A percentile compares a stretch with the other conserved stretches of the same genome.
Evolutionary conservation across 2,797 vertebrate genomes (phyloP).

Genomic region (Chelon labrosus): DNA sequence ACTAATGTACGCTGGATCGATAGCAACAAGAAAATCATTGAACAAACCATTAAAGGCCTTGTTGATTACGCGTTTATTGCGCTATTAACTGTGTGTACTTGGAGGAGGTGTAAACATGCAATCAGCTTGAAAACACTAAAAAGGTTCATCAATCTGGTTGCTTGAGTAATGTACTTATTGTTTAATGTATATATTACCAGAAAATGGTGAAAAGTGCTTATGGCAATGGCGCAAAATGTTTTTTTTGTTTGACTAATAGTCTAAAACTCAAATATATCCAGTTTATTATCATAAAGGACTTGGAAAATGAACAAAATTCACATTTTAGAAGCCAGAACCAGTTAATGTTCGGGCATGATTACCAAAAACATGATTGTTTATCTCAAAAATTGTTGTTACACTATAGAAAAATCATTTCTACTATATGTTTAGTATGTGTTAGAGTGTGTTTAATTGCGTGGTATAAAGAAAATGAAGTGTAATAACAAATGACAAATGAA

Average conservation of each 20-base stretch:
- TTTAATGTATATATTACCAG: neutral
- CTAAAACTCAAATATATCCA: neutral
- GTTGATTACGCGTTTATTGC: slow-evolving; percentile 61
- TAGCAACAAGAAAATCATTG: slow-evolving; percentile 59
- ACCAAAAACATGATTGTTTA: neutral
- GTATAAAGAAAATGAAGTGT: neutral
- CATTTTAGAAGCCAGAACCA: neutral
- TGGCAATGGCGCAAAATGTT: neutral
- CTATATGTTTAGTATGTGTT: neutral
- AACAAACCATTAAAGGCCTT: slow-evolving; percentile 58
- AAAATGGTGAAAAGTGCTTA: neutral
- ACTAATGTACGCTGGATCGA: slow-evolving; percentile 68
- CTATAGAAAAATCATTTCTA: neutral
- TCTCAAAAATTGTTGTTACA: neutral
- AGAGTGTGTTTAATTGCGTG: neutral
- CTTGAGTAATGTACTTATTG: neutral
- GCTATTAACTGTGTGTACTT: slow-evolving; percentile 43
- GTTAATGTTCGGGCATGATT: neutral
- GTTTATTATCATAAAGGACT: neutral
- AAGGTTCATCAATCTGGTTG: neutral
- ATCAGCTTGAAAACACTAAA: slow-evolving; percentile 16
- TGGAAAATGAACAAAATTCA: neutral
- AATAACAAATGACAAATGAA: neutral
- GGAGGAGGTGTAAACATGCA: slow-evolving; percentile 11
- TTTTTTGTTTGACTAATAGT: neutral